phyloP scores from a whole-genome alignment of 2,888 invertebrate species.

The Lycaena phlaeas region DNA sequence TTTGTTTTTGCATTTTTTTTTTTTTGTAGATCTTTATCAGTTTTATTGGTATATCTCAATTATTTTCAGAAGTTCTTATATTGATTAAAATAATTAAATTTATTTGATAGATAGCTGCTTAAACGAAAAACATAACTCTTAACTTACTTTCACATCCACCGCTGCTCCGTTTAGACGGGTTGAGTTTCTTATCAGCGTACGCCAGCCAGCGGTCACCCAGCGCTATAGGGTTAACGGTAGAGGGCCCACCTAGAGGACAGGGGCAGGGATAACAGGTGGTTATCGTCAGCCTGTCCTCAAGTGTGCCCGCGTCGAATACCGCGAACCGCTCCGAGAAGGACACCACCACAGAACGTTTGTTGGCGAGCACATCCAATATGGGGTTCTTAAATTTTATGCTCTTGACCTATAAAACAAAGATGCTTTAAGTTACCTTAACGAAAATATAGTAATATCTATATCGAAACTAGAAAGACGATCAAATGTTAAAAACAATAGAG shows the following conservation, averaged over 20 bases:
- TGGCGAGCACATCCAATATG: constrained; percentile 90
- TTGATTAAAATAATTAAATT: too few species aligned
- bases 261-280: constrained; percentile 93
- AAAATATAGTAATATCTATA: too few species aligned
- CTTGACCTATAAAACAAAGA: constrained; percentile 75
- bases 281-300: constrained; percentile 89
- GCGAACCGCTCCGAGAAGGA: constrained; percentile 93
- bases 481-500: too few species aligned
- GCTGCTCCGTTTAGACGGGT: constrained; percentile 83
- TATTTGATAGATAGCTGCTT: too few species aligned
- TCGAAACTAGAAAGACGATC: too few species aligned
- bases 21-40: too few species aligned
- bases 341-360: constrained; percentile 88
- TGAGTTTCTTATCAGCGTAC: constrained; percentile 89
- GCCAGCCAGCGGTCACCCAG: constrained; percentile 89
- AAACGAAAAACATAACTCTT: too few species aligned
- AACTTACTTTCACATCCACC: constrained; percentile 83
- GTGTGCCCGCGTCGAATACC: constrained; percentile 89
- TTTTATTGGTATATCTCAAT: too few species aligned
- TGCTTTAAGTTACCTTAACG: too few species aligned
- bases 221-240: constrained; percentile 83
- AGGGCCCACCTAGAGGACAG: constrained; percentile 74
- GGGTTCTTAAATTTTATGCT: constrained; percentile 94
- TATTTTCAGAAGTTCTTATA: too few species aligned
- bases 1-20: too few species aligned